Conservation (phyloP, 53 echinoderm and acorn worm genomes). For the Hippasteria phrygiana region DNA sequence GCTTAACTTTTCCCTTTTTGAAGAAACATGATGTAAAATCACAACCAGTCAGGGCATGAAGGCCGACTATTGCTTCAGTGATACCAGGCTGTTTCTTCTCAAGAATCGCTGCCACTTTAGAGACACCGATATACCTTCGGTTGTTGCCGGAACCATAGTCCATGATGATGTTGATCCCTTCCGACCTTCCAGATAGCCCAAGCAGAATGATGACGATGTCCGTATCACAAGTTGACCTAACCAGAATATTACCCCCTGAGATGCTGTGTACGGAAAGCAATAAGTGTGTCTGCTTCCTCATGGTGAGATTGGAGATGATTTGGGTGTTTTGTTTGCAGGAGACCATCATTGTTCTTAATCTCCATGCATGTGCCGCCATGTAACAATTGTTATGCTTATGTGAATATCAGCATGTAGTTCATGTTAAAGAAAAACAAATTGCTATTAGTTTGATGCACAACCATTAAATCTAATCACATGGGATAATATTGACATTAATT, state of each 20-base stretch:
- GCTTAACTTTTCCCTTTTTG: too few relatives aligned
- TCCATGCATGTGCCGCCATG: too few relatives aligned
- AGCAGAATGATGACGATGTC: too few relatives aligned
- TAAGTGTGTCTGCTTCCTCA: slow-evolving; percentile 61
- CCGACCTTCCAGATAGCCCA: slow-evolving; percentile 40
- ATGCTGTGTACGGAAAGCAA: slow-evolving; percentile 45
- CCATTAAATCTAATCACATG: too few relatives aligned
- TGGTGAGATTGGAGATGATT: slow-evolving; percentile 29
- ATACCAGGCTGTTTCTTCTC: slow-evolving; percentile 49
- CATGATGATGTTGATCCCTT: slow-evolving; percentile 50
- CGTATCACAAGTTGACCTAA: too few relatives aligned
- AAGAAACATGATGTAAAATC: too few relatives aligned
- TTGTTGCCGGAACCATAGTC: slow-evolving; percentile 62
- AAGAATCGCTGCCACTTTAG: slow-evolving; percentile 21
- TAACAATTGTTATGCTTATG: slow-evolving; percentile 6
- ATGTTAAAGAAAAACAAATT: slow-evolving; percentile 14
- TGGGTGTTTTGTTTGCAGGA: slow-evolving; percentile 44
- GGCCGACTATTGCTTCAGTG: slow-evolving; percentile 44
- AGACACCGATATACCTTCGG: slow-evolving; percentile 35
- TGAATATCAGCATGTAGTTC: slow-evolving; percentile 4
- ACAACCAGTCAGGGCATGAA: slow-evolving; percentile 55
- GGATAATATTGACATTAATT: too few relatives aligned
- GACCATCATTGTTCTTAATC: too few relatives aligned
- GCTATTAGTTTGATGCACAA: too few relatives aligned
- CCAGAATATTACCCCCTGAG: slow-evolving; percentile 32